Evolutionary conservation across 1,140 invertebrate species (phyloP), one percentile per base, ranked within the genome.

Genomic region (Bombus superbus): DNA sequence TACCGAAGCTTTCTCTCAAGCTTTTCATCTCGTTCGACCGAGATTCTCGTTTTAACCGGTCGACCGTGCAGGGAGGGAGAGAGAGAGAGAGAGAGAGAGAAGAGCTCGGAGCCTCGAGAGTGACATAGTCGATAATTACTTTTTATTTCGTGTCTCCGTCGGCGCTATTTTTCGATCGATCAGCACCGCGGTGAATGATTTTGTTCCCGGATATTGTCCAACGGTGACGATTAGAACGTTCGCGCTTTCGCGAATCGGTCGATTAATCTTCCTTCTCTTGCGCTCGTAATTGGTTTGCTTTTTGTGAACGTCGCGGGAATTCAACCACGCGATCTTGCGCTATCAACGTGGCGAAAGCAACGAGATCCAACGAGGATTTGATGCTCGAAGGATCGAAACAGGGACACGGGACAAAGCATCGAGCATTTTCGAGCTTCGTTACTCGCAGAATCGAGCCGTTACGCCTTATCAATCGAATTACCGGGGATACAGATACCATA

Each of bases 381-480:
- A n/a, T 80, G 18, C 3, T 47, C 11, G 22, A 25, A 10, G n/a
- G 62, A 44, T 71, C 69, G 68, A 40, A 53, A 59, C 79, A 69
- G 66, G 59, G 74, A 38, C 53, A 13, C 59, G 38, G 53, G 35
- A 69, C 68, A 40, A 69, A 69, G 69, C 69, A 11, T 3, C 1
- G 38, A 1, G 44, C 40, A 57, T 73, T 74, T 78, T 44, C 78
- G 68, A 77, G 88, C 81, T 82, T 89, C 85, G 88, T 90, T 90
- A 88, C 53, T 71, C 74, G 38, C 25, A 18, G 83, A 88, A 88
- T 91, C 84, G 86, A 69, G 42, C 75, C 69, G 86, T 86, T 91
- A 85, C 81, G 71, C 86, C 88, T 88, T 86, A 88, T 90, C 86
- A 86, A 91, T 91, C 88, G 88, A 89, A 90, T 91, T 86, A 91